A percentile compares a stretch with the other conserved stretches of the same genome.
Evolutionary conservation across 2,797 vertebrate genomes (phyloP).

Genomic region (Microctenopoma stevenorrisi): DNA sequence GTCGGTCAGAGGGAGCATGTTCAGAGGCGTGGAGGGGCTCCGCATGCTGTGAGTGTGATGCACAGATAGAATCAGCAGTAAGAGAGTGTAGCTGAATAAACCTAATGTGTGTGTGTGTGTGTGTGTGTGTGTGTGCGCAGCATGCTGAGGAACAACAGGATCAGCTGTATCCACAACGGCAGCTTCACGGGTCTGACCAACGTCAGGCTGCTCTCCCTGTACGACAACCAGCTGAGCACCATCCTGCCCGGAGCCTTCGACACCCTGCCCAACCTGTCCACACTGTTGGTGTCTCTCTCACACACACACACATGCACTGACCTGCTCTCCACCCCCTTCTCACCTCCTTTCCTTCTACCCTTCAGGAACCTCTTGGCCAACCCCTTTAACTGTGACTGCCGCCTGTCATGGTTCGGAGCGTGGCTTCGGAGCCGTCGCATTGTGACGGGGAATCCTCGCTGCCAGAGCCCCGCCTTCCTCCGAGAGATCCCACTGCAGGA

Average conservation of each 20-base stretch:
- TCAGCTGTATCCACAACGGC: conserved; percentile 96
- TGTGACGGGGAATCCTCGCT: conserved; percentile 95
- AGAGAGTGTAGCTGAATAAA: too few relatives aligned
- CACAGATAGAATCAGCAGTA: too few relatives aligned
- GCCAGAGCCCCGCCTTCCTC: conserved; percentile 93
- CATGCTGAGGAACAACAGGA: conserved; percentile 96
- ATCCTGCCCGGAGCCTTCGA: conserved; percentile 94
- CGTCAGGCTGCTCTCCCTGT: conserved; percentile 94
- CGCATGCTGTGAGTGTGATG: conserved; percentile 87
- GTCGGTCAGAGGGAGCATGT: conserved; percentile 92
- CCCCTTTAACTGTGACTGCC: conserved; percentile 96
- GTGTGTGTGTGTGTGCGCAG: conserved; percentile 71
- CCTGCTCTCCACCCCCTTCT: neutral
- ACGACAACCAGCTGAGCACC: conserved; percentile 95
- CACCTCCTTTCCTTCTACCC: neutral
- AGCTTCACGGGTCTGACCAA: conserved; percentile 94
- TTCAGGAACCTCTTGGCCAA: conserved; percentile 94
- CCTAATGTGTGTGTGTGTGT: conserved; percentile 23
- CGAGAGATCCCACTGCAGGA: conserved; percentile 97
- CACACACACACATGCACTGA: conserved; percentile 3
- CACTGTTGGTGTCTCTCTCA: conserved; percentile 59
- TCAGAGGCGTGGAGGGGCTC: conserved; percentile 90
- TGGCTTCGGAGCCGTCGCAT: conserved; percentile 96
- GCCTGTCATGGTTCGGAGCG: conserved; percentile 93
- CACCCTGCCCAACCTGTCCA: conserved; percentile 91